Percentiles rank a stretch among this genome's conserved stretches.
These are phyloP conservation scores for Oncorhynchus clarkii DNA, from an alignment of 2,113 vertebrate species.

Conservation along the genomic window DNA sequence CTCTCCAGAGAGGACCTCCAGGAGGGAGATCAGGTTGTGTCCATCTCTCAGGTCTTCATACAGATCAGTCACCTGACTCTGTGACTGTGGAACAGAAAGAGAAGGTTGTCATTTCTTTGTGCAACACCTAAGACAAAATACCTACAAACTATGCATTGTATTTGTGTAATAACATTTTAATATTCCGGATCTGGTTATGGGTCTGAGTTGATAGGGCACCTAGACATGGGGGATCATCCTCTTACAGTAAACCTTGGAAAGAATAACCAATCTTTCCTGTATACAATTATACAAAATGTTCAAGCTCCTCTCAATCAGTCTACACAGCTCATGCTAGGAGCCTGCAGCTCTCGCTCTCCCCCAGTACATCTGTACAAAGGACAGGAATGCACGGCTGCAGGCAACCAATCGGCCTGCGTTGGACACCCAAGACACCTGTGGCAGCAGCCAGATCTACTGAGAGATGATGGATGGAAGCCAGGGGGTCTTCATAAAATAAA, in stretches of 20 bases:
- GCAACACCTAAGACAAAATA: too few species aligned
- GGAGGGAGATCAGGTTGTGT: conserved; percentile 93
- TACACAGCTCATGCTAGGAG: not conserved
- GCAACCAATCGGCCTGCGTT: conserved; percentile 35
- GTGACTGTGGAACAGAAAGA: conserved; percentile 64
- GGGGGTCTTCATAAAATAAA: too few species aligned
- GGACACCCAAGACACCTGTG: conserved; percentile 15
- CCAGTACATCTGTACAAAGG: conserved; percentile 34
- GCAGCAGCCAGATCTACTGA: not conserved
- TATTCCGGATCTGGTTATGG: too few species aligned
- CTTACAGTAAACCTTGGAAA: not conserved
- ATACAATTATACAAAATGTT: not conserved
- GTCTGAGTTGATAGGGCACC: too few species aligned
- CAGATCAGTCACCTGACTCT: conserved; percentile 86
- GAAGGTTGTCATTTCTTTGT: not conserved
- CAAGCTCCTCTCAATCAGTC: not conserved
- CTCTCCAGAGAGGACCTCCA: conserved; percentile 93
- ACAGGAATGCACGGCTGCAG: conserved; percentile 60
- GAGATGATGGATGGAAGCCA: too few species aligned
- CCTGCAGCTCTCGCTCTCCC: not conserved
- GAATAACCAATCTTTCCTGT: not conserved
- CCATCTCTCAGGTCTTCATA: conserved; percentile 95
- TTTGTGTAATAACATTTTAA: too few species aligned
- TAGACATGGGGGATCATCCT: too few species aligned
- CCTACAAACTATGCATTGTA: too few species aligned